Conservation (phyloP, 2,888 invertebrate genomes). For the Philereme vetulata region DNA sequence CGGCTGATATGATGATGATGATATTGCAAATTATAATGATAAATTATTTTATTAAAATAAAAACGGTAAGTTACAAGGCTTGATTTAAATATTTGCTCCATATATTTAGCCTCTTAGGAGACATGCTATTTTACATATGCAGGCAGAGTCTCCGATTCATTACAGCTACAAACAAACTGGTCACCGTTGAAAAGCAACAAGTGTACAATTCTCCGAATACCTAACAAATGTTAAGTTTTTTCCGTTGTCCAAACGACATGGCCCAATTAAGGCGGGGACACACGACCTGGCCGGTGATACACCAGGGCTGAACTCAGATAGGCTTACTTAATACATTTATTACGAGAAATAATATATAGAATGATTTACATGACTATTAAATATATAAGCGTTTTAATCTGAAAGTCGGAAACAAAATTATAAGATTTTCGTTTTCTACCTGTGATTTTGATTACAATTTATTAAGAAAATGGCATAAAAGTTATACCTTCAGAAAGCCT, state of each 20-base stretch:
- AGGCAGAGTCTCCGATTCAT: slow-evolving; percentile 31
- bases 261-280: slow-evolving; percentile 78
- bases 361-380: neutral
- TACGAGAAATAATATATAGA: neutral
- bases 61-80: too few relatives aligned
- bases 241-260: slow-evolving; percentile 71
- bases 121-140: slow-evolving; percentile 4
- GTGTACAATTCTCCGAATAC: slow-evolving; percentile 81
- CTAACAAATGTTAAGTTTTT: slow-evolving; percentile 81
- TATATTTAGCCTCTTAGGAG: too few relatives aligned
- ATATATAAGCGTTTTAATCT: too few relatives aligned
- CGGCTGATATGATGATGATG: too few relatives aligned
- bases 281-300: slow-evolving; percentile 38
- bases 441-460: too few relatives aligned
- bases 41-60: too few relatives aligned
- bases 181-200: slow-evolving; percentile 62
- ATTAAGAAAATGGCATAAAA: too few relatives aligned
- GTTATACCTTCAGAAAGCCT: too few relatives aligned
- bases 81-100: too few relatives aligned
- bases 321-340: neutral
- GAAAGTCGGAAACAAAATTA: too few relatives aligned
- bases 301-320: slow-evolving; percentile 8
- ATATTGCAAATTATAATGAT: too few relatives aligned
- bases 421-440: too few relatives aligned
- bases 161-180: slow-evolving; percentile 45